phyloP scores from a whole-genome alignment of 2,888 invertebrate genomes.

The Trachelus tabidus region DNA sequence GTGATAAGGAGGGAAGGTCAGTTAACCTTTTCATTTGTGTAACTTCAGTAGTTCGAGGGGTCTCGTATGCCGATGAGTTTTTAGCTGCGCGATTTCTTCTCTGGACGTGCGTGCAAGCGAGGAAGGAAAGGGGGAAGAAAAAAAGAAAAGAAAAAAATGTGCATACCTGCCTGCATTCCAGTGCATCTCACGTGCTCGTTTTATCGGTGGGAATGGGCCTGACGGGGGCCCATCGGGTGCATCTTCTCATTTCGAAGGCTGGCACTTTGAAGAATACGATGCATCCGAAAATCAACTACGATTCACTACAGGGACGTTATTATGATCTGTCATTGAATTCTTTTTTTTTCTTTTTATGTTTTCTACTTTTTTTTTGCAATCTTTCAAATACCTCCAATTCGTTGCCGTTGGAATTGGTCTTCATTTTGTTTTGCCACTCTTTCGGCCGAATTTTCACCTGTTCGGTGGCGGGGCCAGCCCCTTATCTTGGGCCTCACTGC shows the following conservation, averaged over 20 bases:
- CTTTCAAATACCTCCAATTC: background rate
- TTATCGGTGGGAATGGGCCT: background rate
- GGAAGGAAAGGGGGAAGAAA: background rate
- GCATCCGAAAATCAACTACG: background rate
- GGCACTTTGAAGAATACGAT: background rate
- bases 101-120: background rate
- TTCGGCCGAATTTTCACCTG: background rate
- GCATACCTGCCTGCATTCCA: background rate
- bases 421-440: background rate
- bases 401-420: background rate
- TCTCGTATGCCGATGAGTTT: background rate
- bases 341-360: background rate
- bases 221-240: background rate
- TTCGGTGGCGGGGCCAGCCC: background rate
- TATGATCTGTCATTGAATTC: background rate
- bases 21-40: background rate
- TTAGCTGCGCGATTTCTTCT: background rate
- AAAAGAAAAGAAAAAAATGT: background rate
- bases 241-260: background rate
- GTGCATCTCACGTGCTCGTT: background rate
- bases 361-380: background rate
- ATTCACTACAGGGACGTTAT: background rate
- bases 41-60: background rate
- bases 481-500: too few species aligned
- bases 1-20: background rate